Evolutionary conservation across 1,140 invertebrate genomes (phyloP).

Genomic region (Calephelis nemesis): DNA sequence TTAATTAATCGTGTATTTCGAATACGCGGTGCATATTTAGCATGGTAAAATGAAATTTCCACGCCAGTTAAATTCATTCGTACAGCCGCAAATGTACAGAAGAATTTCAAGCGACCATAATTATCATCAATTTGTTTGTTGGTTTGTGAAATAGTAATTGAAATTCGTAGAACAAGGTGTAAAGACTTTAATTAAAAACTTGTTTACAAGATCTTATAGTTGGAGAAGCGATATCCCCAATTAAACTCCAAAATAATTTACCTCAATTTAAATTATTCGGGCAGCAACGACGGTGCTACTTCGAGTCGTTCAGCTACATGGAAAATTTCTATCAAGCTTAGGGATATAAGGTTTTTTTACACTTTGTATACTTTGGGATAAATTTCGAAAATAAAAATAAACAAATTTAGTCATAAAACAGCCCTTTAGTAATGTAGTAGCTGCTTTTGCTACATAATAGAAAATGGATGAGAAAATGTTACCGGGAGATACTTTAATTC

Average conservation of each 20-base stretch:
- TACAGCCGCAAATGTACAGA: slow-evolving; percentile 1
- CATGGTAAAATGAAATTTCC: slow-evolving; percentile 1
- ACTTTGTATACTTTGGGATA: no score
- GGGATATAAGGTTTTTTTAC: no score
- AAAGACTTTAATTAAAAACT: background rate
- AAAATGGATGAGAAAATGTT: no score
- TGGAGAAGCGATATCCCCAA: background rate
- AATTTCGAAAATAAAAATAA: no score
- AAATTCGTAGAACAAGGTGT: background rate
- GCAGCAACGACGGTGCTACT: no score
- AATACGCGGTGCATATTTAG: background rate
- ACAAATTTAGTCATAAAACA: no score
- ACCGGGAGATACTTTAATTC: no score
- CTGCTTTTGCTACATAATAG: no score
- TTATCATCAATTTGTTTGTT: slow-evolving; percentile 17
- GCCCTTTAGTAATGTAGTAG: no score
- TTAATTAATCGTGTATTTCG: no score
- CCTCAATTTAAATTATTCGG: background rate
- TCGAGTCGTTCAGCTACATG: no score
- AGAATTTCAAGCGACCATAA: slow-evolving; percentile 12
- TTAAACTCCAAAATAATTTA: background rate
- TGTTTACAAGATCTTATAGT: background rate
- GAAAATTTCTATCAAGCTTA: no score
- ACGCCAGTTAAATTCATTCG: slow-evolving; percentile 4
- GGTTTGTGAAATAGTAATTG: background rate